phyloP scores from a whole-genome alignment of 1,140 invertebrate genomes.

The Drosophila punjabiensis region DNA sequence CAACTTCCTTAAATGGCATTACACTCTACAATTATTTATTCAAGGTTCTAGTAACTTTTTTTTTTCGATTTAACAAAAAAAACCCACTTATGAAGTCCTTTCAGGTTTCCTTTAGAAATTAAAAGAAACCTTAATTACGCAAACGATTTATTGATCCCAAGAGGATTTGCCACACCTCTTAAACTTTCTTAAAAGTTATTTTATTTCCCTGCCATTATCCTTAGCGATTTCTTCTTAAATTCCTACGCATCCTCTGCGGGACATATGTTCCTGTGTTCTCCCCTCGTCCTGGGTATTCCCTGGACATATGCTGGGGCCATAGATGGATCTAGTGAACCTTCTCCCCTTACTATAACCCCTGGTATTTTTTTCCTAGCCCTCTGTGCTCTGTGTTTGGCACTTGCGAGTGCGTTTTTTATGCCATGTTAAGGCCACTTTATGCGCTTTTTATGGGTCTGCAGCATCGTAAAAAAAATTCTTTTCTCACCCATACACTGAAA shows the following conservation, averaged over 20 bases:
- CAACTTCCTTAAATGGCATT: background rate
- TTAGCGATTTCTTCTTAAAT: slow-evolving; percentile 24
- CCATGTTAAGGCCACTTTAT: slow-evolving; percentile 80
- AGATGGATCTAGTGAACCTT: slow-evolving; percentile 5
- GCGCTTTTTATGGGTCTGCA: slow-evolving; percentile 80
- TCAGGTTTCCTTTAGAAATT: background rate
- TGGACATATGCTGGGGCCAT: slow-evolving; percentile 23
- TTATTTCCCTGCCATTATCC: slow-evolving; percentile 21
- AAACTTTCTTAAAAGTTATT: slow-evolving; percentile 16
- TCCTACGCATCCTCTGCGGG: slow-evolving; percentile 8
- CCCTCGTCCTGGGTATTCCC: slow-evolving; percentile 10
- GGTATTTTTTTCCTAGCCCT: background rate
- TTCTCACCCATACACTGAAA: slow-evolving; percentile 50
- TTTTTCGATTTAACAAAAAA: background rate
- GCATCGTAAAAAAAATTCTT: slow-evolving; percentile 70
- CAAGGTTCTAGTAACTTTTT: background rate
- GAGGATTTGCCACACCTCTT: slow-evolving; percentile 4
- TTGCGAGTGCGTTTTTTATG: slow-evolving; percentile 79
- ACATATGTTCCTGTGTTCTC: slow-evolving; percentile 19
- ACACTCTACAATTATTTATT: background rate
- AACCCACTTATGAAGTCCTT: background rate
- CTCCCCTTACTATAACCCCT: background rate
- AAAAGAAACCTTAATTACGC: slow-evolving; percentile 23
- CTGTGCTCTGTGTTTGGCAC: slow-evolving; percentile 51
- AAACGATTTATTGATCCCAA: slow-evolving; percentile 33